Conservation (phyloP, 1,140 invertebrate species). For the Littorina saxatilis region DNA sequence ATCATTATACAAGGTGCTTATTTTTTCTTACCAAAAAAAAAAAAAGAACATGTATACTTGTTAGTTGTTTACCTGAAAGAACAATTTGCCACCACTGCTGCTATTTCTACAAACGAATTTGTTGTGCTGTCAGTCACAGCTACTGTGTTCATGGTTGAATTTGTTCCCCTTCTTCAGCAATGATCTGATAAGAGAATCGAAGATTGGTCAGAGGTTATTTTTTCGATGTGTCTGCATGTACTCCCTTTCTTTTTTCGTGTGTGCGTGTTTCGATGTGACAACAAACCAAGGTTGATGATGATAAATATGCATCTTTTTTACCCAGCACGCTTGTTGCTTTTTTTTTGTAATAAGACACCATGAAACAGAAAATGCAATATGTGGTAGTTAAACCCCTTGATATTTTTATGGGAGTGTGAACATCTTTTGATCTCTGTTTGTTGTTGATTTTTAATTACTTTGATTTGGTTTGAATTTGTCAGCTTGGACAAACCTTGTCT, state of each 20-base stretch:
- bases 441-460: not conserved
- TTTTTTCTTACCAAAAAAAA: not conserved
- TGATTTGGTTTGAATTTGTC: too few relatives aligned
- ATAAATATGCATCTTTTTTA: not conserved
- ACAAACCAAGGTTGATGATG: not conserved
- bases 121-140: slow-evolving; percentile 15
- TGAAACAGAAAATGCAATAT: slow-evolving; percentile 13
- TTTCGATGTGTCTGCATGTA: not conserved
- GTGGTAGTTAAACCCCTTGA: not conserved
- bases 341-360: not conserved
- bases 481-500: slow-evolving; percentile 6
- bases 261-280: not conserved
- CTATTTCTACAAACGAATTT: not conserved
- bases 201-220: not conserved
- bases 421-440: slow-evolving; percentile 13
- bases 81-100: slow-evolving; percentile 21
- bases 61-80: slow-evolving; percentile 19
- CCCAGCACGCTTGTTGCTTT: not conserved
- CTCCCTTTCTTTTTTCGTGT: not conserved
- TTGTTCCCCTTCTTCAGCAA: slow-evolving; percentile 7
- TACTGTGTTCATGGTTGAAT: slow-evolving; percentile 21
- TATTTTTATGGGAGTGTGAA: not conserved
- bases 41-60: slow-evolving; percentile 11
- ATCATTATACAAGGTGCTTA: not conserved
- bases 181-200: slow-evolving; percentile 18